A percentile compares a stretch with the other conserved stretches of the same genome.
Evolutionary conservation across 2,113 vertebrate species (phyloP).

Genomic region (Dinomys branickii): DNA sequence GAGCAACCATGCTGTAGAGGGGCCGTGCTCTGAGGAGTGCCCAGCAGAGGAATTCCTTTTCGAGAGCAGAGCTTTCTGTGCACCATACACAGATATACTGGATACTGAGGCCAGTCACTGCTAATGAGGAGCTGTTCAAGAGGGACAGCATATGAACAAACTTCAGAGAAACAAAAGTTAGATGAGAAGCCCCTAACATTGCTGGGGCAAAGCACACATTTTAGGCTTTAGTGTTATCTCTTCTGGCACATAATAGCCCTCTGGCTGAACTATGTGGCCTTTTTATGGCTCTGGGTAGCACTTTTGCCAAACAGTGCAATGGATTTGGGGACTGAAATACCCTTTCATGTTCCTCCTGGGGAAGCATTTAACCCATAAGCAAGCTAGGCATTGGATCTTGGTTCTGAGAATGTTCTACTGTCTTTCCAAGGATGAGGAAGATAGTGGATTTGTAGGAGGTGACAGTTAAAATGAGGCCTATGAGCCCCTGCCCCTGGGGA

Average conservation of each 20-base stretch:
- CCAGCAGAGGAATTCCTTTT: neutral
- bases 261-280: neutral
- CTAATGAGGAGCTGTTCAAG: neutral
- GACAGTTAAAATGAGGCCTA: neutral
- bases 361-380: neutral
- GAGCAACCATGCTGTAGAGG: accelerated
- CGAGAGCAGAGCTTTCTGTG: neutral
- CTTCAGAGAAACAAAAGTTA: neutral
- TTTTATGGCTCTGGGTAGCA: neutral
- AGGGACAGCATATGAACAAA: neutral
- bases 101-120: accelerated
- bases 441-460: neutral
- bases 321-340: neutral
- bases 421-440: neutral
- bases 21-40: neutral
- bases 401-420: neutral
- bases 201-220: neutral
- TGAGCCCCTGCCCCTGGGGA: neutral
- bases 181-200: neutral
- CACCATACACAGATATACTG: neutral
- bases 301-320: neutral
- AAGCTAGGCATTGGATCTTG: neutral
- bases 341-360: neutral
- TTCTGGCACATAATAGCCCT: neutral
- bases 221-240: neutral